Percentiles rank a stretch among this genome's conserved stretches.
These are phyloP conservation scores for Corythoichthys haematopterus DNA, from an alignment of 2,113 vertebrate genomes.

Conservation along the genomic window DNA sequence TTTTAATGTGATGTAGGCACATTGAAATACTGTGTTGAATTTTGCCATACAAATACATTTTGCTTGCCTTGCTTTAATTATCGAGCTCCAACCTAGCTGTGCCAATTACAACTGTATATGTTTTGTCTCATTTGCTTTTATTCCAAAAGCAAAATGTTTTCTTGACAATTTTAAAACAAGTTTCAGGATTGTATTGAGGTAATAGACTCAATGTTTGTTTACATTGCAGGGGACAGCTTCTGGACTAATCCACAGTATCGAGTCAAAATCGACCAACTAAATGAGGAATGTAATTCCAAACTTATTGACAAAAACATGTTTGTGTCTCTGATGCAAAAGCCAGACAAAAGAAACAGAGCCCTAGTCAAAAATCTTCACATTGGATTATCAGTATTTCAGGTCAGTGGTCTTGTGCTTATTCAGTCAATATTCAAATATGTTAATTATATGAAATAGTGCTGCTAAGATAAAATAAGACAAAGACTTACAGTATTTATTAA, in stretches of 20 bases:
- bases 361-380: constrained; percentile 37
- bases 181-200: not conserved
- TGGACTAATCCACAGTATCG: constrained; percentile 60
- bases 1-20: no score
- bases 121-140: not conserved
- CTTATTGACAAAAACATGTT: constrained; percentile 40
- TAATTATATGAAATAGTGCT: not conserved
- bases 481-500: no score
- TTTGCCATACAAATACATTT: no score
- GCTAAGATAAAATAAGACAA: not conserved
- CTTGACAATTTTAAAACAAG: not conserved
- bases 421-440: not conserved
- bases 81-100: not conserved
- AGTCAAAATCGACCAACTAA: constrained; percentile 19
- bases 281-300: not conserved
- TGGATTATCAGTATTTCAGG: constrained; percentile 51
- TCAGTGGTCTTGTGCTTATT: not conserved
- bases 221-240: constrained; percentile 19
- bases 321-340: constrained; percentile 60
- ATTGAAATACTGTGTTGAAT: no score
- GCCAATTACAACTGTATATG: not conserved
- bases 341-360: constrained; percentile 50
- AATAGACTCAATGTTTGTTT: constrained; percentile 3
- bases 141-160: not conserved
- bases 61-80: no score